Conservation (phyloP, 2,113 vertebrate genomes). For the Paedocypris sp. region DNA sequence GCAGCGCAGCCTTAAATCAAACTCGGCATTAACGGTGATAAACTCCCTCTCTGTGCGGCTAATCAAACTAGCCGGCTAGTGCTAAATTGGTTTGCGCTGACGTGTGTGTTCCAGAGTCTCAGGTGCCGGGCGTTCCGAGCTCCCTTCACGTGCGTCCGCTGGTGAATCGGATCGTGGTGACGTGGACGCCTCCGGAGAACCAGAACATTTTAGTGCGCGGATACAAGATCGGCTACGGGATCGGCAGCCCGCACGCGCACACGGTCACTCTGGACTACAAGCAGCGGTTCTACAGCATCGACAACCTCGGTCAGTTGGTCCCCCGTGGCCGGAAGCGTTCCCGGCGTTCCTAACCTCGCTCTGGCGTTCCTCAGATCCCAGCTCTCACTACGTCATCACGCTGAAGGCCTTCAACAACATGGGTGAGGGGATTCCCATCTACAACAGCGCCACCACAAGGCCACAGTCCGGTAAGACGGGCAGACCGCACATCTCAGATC, state of each 20-base stretch:
- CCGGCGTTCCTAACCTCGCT: conserved; percentile 29
- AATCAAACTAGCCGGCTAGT: background rate
- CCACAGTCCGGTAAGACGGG: conserved; percentile 76
- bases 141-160: conserved; percentile 89
- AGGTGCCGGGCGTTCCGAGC: conserved; percentile 88
- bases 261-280: conserved; percentile 96
- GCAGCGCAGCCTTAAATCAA: background rate
- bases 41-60: background rate
- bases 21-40: background rate
- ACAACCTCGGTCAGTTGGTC: conserved; percentile 70
- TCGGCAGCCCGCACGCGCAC: conserved; percentile 91
- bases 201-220: conserved; percentile 92
- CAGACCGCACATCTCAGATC: too few relatives aligned
- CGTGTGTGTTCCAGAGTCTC: conserved; percentile 63
- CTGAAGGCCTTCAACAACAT: conserved; percentile 94
- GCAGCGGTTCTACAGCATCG: conserved; percentile 94
- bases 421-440: conserved; percentile 91
- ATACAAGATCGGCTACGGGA: conserved; percentile 87
- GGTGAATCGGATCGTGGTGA: conserved; percentile 92
- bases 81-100: background rate
- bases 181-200: conserved; percentile 95
- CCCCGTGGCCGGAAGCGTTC: background rate
- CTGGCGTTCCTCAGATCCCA: conserved; percentile 71
- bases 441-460: conserved; percentile 90
- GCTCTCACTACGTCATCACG: conserved; percentile 94